Evolutionary conservation across 1,140 invertebrate genomes (phyloP), one percentile per base, ranked within the genome.

Genomic region (Micrasema longulum): DNA sequence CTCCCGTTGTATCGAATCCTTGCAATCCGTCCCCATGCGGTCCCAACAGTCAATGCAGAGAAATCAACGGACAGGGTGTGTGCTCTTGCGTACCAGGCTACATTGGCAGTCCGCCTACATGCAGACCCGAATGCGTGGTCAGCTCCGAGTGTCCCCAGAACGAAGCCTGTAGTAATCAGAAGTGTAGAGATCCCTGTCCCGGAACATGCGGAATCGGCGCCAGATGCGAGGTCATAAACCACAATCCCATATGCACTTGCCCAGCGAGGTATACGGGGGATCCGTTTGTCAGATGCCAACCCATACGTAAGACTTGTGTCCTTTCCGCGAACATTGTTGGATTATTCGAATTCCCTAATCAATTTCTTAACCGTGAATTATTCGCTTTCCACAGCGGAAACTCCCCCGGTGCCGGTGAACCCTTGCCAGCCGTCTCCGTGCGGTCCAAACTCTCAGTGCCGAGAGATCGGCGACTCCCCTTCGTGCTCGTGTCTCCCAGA

Each of bases 371-470:
- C 72, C n/a, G 72, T 85, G 81, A 83, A 81, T 81, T 79, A 81
- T 45, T 45, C 1, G 53, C 31, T 12, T n/a, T 74, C 68, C 65
- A 85, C 73, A 88, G 86, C 80, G 87, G 88, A 82, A 79, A 85
- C 80, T 84, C 83, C 81, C 48, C 80, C 77, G 47, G 79, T 79
- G 22, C 77, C 85, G 76, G 78, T 85, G 73, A 87, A 90, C 77
- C 88, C 89, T n/a, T 92, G 91, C 76, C 79, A 85, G 53, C 89
- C 90, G 53, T 89, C 89, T 52, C 90, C 90, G 18, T 93, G 92
- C 81, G 91, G 89, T 12, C 88, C 91, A 1, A 89, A 93, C 81
- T 88, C 91, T 4, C 85, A 90, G 77, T 94, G 92, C 75, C 88
- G 86, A 81, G 84, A 88, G 38, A 82, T 85, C 14, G 88, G 88